phyloP scores from a whole-genome alignment of 1,140 invertebrate species.

The Wasmannia auropunctata region DNA sequence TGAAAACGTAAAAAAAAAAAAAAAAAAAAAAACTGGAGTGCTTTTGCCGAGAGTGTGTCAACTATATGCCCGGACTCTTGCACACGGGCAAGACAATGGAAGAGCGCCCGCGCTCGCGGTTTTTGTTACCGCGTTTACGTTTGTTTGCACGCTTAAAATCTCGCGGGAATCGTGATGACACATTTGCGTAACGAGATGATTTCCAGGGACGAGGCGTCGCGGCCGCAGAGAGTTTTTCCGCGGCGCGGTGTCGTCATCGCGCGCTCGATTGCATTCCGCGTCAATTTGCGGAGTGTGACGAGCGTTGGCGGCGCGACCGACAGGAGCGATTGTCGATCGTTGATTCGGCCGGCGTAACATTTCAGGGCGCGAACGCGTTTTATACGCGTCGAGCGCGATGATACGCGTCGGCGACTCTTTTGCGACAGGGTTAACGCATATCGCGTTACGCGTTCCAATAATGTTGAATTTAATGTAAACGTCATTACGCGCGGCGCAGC shows the following conservation, averaged over 20 bases:
- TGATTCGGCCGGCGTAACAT: not conserved
- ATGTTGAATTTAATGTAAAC: slow-evolving; percentile 42
- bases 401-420: not conserved
- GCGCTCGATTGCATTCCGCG: not conserved
- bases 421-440: not conserved
- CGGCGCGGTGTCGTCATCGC: not conserved
- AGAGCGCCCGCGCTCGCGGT: not conserved
- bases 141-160: slow-evolving; percentile 19
- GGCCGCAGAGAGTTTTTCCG: slow-evolving; percentile 8
- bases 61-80: too few species aligned
- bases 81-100: not conserved
- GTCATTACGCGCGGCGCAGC: not conserved
- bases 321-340: not conserved
- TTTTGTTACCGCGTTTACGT: too few species aligned
- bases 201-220: slow-evolving; percentile 4
- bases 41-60: not conserved
- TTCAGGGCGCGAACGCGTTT: not conserved
- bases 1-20: slow-evolving; percentile 33
- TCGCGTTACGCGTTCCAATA: slow-evolving; percentile 23
- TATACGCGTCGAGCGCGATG: too few species aligned
- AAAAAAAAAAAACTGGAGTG: too few species aligned
- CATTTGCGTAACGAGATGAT: slow-evolving; percentile 49
- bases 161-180: slow-evolving; percentile 38
- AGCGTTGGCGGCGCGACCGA: not conserved
- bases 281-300: not conserved